Conservation (phyloP, 2,113 vertebrate genomes). For the Oncorhynchus nerka region DNA sequence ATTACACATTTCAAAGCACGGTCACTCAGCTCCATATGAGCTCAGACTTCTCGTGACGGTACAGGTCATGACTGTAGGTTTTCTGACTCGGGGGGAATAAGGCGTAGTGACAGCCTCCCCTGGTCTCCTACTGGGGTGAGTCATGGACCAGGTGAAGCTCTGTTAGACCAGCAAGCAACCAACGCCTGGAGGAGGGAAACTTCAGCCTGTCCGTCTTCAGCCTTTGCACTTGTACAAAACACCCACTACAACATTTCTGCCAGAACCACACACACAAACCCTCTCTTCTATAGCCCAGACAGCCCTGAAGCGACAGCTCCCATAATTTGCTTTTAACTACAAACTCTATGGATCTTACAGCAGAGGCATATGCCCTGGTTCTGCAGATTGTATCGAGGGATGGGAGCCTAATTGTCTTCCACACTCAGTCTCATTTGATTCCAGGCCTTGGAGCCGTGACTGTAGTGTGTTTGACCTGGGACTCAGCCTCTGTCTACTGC, state of each 20-base stretch:
- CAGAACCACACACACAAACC: constrained; percentile 4
- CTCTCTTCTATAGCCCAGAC: constrained; percentile 25
- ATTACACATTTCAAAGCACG: constrained; percentile 1
- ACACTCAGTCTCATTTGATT: constrained; percentile 39
- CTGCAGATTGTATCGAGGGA: constrained; percentile 28
- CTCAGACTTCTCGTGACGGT: not conserved
- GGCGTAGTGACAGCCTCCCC: not conserved
- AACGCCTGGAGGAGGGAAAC: not conserved
- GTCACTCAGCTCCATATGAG: constrained; percentile 3
- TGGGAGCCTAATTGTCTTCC: constrained; percentile 36
- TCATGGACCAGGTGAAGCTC: not conserved
- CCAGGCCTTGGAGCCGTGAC: constrained; percentile 26
- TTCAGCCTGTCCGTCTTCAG: not conserved
- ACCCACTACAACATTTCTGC: not conserved
- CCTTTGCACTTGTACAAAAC: not conserved
- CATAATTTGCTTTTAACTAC: constrained; percentile 50
- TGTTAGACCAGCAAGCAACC: not conserved
- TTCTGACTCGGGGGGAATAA: not conserved
- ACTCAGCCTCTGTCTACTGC: constrained; percentile 8
- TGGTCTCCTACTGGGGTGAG: not conserved
- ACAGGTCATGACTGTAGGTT: not conserved
- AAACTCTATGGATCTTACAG: constrained; percentile 36
- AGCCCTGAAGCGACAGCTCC: constrained; percentile 16
- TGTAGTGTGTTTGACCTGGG: constrained; percentile 3
- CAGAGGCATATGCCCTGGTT: constrained; percentile 14